Evolutionary conservation across 2,888 invertebrate species (phyloP), one percentile per base, ranked within the genome.

Genomic region (Lasioglossum leucozonium): DNA sequence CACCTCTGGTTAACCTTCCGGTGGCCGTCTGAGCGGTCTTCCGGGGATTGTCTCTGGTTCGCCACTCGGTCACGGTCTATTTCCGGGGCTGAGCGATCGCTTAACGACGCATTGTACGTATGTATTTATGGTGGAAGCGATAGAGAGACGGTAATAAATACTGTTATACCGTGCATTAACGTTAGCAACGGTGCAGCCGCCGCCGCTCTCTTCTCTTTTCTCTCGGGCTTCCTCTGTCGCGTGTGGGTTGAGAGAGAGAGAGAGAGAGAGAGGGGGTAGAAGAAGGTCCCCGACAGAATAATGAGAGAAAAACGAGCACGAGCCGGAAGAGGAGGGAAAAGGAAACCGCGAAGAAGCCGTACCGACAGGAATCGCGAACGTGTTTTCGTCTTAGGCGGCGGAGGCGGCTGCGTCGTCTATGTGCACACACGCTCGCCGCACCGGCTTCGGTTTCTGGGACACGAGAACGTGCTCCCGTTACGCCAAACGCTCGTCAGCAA

Each of bases 91-190:
- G 84, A 85, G 86, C 89, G 89, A 90, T 91, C 88, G 90, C 91
- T 91, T 94, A 94, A 94, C 93, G 94, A 94, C 91, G 93, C 92
- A 94, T 94, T 94, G 94, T 94, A 90, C 92, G 89, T 92, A 91
- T 93, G 93, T 92, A 93, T 93, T 93, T 93, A 93, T 92, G 88
- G 92, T 91, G 91, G 89, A 92, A 90, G 90, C 92, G 92, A 93
- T 93, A 90, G 88, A 84, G 87, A 87, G 79, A 62, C 89, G 82
- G 87, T 87, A 90, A 91, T 90, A 89, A 89, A 91, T 93, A 92
- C 93, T 90, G 92, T 93, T 93, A 92, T 90, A 88, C 89, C 76
- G 81, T 58, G 82, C 86, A 88, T 88, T 90, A 90, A 87, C 88
- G 88, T 87, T 85, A 81, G 84, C 87, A 88, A 89, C 89, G 89